Evolutionary conservation across 2,113 vertebrate genomes (phyloP).

Genomic region (Pampusana beccarii): DNA sequence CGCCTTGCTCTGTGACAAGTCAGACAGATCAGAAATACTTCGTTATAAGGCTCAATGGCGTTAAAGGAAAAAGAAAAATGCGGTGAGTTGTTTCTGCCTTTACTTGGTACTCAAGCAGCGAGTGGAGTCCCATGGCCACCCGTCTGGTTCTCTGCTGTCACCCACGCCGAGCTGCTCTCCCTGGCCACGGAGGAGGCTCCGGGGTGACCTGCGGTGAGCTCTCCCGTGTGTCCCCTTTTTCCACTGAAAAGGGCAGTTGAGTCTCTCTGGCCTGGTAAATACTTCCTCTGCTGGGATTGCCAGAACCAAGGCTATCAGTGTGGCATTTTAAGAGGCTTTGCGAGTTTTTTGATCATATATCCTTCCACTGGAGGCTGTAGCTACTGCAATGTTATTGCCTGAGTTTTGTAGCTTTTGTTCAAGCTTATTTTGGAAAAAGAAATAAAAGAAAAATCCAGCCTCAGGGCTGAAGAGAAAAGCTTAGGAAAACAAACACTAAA

Average conservation of each 20-base stretch:
- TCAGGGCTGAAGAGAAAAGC: not conserved
- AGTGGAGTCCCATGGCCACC: not conserved
- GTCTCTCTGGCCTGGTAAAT: not conserved
- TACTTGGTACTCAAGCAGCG: fast-evolving
- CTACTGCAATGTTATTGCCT: not conserved
- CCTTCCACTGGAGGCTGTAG: not conserved
- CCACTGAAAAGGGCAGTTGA: not conserved
- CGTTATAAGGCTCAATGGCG: not conserved
- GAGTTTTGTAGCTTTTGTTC: not conserved
- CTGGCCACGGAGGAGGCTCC: not conserved
- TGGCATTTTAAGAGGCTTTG: not conserved
- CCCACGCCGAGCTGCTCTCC: not conserved
- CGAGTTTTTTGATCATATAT: not conserved
- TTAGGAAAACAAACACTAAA: constrained; percentile 23
- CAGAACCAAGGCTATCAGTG: not conserved
- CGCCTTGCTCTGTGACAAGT: not conserved
- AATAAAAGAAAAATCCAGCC: not conserved
- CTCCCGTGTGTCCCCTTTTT: not conserved
- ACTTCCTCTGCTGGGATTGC: not conserved
- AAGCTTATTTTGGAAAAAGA: not conserved
- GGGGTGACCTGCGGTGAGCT: fast-evolving
- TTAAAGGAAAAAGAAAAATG: not conserved
- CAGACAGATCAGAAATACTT: not conserved
- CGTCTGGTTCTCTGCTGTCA: not conserved
- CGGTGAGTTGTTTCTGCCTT: not conserved